phyloP scores from a whole-genome alignment of 2,888 invertebrate species.

The Habrosyne pyritoides region DNA sequence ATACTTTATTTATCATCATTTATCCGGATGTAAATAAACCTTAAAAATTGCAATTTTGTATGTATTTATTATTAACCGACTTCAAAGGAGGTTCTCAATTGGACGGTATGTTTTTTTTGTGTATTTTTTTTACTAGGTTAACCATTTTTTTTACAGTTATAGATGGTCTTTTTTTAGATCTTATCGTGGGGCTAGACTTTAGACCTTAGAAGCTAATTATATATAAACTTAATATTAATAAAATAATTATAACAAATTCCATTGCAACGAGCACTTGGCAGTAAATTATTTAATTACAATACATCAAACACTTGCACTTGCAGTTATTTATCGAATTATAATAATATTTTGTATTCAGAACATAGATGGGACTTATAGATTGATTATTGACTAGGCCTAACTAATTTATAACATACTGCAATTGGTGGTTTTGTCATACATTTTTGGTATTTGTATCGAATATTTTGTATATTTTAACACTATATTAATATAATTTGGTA shows the following conservation, averaged over 20 bases:
- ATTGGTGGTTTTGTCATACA: conserved; percentile 74
- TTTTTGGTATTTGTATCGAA: conserved; percentile 74
- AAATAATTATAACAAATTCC: neutral
- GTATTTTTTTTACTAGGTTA: too few species aligned
- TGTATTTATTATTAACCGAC: too few species aligned
- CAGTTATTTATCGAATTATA: neutral
- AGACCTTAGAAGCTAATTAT: neutral
- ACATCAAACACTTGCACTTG: neutral
- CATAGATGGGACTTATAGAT: conserved; percentile 4
- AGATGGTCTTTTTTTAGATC: too few species aligned
- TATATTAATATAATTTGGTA: conserved; percentile 9
- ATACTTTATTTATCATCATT: too few species aligned
- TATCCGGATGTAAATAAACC: too few species aligned
- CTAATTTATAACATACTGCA: conserved; percentile 52
- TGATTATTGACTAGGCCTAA: conserved; percentile 68
- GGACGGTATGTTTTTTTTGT: too few species aligned
- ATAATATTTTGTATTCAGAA: neutral
- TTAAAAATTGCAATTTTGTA: too few species aligned
- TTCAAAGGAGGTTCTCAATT: too few species aligned
- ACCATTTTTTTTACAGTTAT: too few species aligned
- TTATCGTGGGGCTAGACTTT: too few species aligned
- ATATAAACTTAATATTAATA: neutral
- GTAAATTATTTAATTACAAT: neutral
- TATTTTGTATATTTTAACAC: conserved; percentile 17
- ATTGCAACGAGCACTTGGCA: neutral